Evolutionary conservation across 1,140 invertebrate species (phyloP), one percentile per base, ranked within the genome.

Genomic region (Rhagoletis pomonella): DNA sequence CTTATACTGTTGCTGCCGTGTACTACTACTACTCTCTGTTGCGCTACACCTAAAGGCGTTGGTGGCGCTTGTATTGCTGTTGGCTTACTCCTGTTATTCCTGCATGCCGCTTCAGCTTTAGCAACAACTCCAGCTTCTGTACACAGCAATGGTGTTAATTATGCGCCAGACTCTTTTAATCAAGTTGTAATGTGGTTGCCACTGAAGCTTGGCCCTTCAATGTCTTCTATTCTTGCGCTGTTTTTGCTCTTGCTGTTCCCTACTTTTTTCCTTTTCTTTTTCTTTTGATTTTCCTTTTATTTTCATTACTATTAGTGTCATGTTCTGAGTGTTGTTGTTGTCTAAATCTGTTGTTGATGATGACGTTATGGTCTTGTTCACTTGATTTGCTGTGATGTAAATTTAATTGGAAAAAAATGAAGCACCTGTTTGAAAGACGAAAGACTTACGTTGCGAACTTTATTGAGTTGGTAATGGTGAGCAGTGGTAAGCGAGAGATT

Each of bases 121-220:
- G 17, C 44, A n/a, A 19, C 29, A 29, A 29, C 29, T 29, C 29
- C 47, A 81, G 47, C 69, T 73, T 44, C 69, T 73, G 44, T 73
- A 73, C 44, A 73, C 3, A 7, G 5, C 14, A 10, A 81, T 55
- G 73, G 73, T 81, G 73, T 81, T 81, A 81, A 81, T 81, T 81
- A 81, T 81, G 73, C 73, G n/a, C 9, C 73, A 81, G 73, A 42
- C n/a, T 81, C 55, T 81, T 81, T 81, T 81, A 81, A 81, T 81
- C 73, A 81, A 81, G 73, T 81, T 81, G 73, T 81, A 81, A 81
- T 81, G 73, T 81, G 73, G 73, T 55, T 81, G 47, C 14, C n/a
- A 81, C 17, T 17, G 67, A 42, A 81, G 73, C 73, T 29, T 55
- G 9, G 14, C 69, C n/a, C 29, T 6, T 55, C 47, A 55, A 14